Conservation (phyloP, 2,113 vertebrate genomes). For the Perca flavescens region DNA sequence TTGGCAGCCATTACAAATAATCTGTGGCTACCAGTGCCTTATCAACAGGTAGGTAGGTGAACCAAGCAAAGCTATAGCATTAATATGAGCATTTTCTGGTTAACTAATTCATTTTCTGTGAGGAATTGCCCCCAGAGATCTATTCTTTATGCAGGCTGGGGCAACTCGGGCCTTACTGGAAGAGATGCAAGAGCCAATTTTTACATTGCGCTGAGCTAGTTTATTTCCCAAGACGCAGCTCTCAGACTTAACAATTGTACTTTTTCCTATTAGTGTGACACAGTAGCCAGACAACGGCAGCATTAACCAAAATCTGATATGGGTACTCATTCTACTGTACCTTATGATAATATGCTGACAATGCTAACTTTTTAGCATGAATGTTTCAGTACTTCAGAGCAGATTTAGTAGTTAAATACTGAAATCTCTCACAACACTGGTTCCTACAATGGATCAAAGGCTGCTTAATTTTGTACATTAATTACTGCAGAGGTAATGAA, state of each 20-base stretch:
- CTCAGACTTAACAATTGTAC: conserved; percentile 34
- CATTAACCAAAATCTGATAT: conserved; percentile 15
- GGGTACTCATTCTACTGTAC: neutral
- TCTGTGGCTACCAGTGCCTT: conserved; percentile 15
- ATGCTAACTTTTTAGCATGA: conserved; percentile 26
- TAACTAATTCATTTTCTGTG: conserved; percentile 52
- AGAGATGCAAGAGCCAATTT: conserved; percentile 50
- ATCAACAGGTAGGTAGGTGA: conserved; percentile 54
- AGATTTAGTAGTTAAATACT: conserved; percentile 54
- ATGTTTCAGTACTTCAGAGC: conserved; percentile 20
- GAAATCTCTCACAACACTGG: conserved; percentile 51
- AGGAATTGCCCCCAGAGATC: conserved; percentile 51
- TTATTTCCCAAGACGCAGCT: conserved; percentile 51
- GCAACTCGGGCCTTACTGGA: conserved; percentile 26
- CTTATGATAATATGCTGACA: conserved; percentile 10
- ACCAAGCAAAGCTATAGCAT: conserved; percentile 26
- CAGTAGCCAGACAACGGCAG: neutral
- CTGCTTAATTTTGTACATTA: conserved; percentile 72
- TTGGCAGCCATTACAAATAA: conserved; percentile 39
- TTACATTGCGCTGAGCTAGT: conserved; percentile 40
- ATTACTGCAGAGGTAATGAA: conserved; percentile 79
- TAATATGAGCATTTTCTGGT: conserved; percentile 30
- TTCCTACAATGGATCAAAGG: conserved; percentile 70
- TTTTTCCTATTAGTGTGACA: conserved; percentile 27
- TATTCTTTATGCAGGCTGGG: conserved; percentile 34